These are phyloP conservation scores for Leptopilina syphax DNA, from an alignment of 2,888 invertebrate genomes.

Conservation along the genomic window DNA sequence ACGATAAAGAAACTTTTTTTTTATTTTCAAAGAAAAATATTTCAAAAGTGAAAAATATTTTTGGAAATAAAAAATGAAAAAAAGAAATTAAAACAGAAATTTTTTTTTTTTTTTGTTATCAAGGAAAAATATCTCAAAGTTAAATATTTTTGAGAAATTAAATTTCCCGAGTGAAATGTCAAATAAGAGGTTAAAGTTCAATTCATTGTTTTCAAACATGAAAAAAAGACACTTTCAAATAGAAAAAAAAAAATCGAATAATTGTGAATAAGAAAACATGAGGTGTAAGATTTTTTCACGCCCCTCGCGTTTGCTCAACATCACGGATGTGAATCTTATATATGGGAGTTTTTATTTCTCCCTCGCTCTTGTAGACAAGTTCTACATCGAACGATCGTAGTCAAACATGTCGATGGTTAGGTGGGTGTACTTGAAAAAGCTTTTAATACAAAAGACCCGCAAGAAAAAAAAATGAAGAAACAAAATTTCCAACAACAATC, in stretches of 20 bases:
- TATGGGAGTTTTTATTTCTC: constrained; percentile 42
- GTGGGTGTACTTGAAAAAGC: constrained; percentile 53
- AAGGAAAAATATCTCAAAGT: too few species aligned
- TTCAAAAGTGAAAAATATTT: too few species aligned
- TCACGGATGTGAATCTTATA: constrained; percentile 50
- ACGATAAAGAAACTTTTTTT: too few species aligned
- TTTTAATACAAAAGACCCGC: constrained; percentile 45
- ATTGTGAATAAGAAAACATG: constrained; percentile 8
- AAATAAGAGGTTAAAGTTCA: background rate
- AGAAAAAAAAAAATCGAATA: background rate
- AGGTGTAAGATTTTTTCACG: constrained; percentile 2
- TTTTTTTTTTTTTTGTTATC: too few species aligned
- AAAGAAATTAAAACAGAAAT: too few species aligned
- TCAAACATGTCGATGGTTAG: constrained; percentile 49
- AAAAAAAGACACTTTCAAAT: background rate
- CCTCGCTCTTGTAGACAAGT: constrained; percentile 39
- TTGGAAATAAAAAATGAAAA: too few species aligned
- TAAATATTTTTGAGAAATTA: too few species aligned
- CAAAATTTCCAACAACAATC: too few species aligned
- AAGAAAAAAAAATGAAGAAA: constrained; percentile 11
- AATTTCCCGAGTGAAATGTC: background rate
- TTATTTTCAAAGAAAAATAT: too few species aligned
- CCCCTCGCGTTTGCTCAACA: constrained; percentile 34
- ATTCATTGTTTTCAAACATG: background rate
- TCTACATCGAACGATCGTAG: constrained; percentile 51